Base-by-base conservation (phyloP, 2,113 vertebrate genomes). In the Neogale vison region DNA sequence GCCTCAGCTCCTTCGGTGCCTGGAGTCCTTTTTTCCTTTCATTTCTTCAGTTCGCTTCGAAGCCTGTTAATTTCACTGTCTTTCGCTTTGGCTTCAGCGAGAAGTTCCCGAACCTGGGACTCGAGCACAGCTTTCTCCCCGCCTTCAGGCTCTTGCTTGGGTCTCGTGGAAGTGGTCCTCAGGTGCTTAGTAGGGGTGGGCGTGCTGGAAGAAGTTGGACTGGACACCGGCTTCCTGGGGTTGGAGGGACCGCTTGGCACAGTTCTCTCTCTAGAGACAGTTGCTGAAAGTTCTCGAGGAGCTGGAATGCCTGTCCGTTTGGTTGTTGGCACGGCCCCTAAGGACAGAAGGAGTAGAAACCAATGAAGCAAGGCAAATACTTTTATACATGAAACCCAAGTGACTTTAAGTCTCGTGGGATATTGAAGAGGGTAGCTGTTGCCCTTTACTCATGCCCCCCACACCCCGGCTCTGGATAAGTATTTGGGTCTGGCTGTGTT, bases 281-380 rank as follows among this genome's bases (percentile, higher is more conserved):
- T 96, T 0, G 98, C 98, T 0, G 99, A 95, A 69, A 99, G 98
- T 93, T 99, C 99, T 96, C 99, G 98, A 20, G 99, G 99, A 11
- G 99, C 98, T 4, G 99, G 99, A 97, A 99, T 99, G 61, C 99
- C 99, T 0, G 99, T 99, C 98, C 99, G 99, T 98, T 99, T 99
- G 24, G 98, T 85, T 42, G 99, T 93, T 7, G 99, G 98, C 96
- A 96, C 93, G 1, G 98, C 0, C 80, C 99, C 99, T 99, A 95
- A 59, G 98, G 96, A 52, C 97, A 52, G 97, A 93, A 59, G 97
- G 92, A 82, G 74, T 23, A 92, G 52, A 57, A 82, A 47, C 39
- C 3, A 88, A 50, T 34, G 74, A 96, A 72, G 65, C 71, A 63
- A 57, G 79, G 15, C 8, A 42, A 65, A 8, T 6, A 26, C 21